Base-by-base conservation (phyloP, 92 coral and sea anemone species). In the Scolanthus callimorphus region DNA sequence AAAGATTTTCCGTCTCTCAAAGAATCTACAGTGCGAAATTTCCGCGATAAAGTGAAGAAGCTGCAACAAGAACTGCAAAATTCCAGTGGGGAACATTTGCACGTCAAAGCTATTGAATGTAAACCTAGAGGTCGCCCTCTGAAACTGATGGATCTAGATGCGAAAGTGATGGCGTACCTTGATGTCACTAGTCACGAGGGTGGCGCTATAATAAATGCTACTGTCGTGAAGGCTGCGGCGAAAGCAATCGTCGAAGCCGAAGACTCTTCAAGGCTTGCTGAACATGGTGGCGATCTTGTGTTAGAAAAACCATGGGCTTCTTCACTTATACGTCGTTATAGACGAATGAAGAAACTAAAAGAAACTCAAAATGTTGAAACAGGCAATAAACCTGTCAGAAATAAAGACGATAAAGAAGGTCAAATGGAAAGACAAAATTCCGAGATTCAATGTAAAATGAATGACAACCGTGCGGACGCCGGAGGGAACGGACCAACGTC, bases 11-110 rank as follows among this genome's bases (percentile, higher is more conserved):
- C 72, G 34, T 51, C 72, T 4, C 50, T 65, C 25, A 65, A 44
- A 23, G 62, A 65, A 53, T 65, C 72, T 11, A 65, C 72, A 20
- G 72, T 65, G n/a, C 34, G 72, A 29, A 65, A 52, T 39, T 65
- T 65, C 57, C 72, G 72, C 34, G 49, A 48, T 44, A 65, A 65
- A 43, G 29, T 65, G 10, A 23, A 51, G 41, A 31, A 23, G 34
- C 56, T 55, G 37, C 56, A 51, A 37, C 21, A 29, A 12, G 72
- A 65, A 20, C 69, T 63, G 6, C 56, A 43, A 15, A 22, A 29
- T 28, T 9, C 56, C 13, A 63, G 34, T 45, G 29, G 31, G 22
- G 69, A 12, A 17, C n/a, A n/a, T n/a, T n/a, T n/a, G n/a, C 51
- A 46, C 39, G 29, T 65, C 10, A 65, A 53, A 34, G 50, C 72